Percentiles rank a stretch among this genome's conserved stretches.
Evolutionary conservation across 1,140 invertebrate genomes (phyloP).

Genomic region (Sitobion miscanthi): DNA sequence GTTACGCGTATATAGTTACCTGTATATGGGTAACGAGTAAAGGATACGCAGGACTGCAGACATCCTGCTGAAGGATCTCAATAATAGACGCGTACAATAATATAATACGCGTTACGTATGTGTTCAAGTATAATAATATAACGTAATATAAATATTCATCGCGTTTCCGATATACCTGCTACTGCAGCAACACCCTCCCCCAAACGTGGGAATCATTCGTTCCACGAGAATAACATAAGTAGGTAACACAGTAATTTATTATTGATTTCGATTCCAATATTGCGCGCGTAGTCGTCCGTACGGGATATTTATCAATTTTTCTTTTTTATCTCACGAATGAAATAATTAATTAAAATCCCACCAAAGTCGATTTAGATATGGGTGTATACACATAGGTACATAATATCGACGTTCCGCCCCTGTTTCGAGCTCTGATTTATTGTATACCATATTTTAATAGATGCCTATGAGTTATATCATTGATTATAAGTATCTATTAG

Average conservation of each 20-base stretch:
- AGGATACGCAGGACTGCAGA: conserved; percentile 3
- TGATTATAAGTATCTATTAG: too few species aligned
- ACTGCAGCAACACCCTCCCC: background rate
- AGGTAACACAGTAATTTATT: background rate
- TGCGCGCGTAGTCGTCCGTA: too few species aligned
- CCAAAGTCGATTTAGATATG: background rate
- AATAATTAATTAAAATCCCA: background rate
- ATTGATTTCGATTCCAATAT: background rate
- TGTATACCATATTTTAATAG: too few species aligned
- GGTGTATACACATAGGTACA: too few species aligned
- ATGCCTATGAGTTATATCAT: too few species aligned
- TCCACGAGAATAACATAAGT: background rate
- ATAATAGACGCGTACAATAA: background rate
- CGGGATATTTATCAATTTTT: too few species aligned
- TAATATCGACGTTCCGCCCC: background rate
- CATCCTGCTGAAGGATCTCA: background rate
- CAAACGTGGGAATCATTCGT: background rate
- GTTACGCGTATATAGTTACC: background rate
- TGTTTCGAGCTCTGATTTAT: too few species aligned
- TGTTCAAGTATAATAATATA: background rate
- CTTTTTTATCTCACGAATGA: background rate
- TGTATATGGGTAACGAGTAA: background rate
- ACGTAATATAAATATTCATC: background rate
- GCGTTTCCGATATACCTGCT: background rate
- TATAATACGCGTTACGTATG: background rate